Percentiles rank a stretch among this genome's conserved stretches.
phyloP scores from a whole-genome alignment of 1,140 invertebrate species.

The Drosophila sp. region DNA sequence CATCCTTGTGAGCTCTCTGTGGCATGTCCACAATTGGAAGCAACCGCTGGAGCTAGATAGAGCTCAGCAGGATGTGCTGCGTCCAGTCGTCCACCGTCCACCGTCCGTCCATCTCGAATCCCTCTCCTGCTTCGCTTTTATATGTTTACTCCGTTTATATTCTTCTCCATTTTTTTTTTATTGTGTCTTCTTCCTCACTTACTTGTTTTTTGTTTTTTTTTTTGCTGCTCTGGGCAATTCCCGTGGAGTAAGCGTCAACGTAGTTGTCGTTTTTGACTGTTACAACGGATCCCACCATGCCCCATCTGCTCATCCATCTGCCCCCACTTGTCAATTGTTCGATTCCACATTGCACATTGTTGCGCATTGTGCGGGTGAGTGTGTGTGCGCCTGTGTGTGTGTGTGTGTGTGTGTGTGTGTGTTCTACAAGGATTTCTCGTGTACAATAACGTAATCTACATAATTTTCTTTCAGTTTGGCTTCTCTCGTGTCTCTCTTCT shows the following conservation, averaged over 20 bases:
- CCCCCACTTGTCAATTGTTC: slow-evolving; percentile 68
- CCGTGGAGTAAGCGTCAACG: slow-evolving; percentile 71
- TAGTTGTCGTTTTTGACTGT: slow-evolving; percentile 75
- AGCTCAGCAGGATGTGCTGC: slow-evolving; percentile 27
- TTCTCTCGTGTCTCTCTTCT: slow-evolving; percentile 65
- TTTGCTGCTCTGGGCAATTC: slow-evolving; percentile 47
- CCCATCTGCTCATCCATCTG: slow-evolving; percentile 14
- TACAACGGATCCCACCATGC: slow-evolving; percentile 46
- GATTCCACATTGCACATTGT: slow-evolving; percentile 74
- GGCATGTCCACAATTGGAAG: slow-evolving; percentile 77
- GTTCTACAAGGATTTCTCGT: slow-evolving; percentile 66
- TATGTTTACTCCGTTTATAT: slow-evolving; percentile 56
- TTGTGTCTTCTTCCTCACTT: not conserved
- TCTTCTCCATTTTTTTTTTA: slow-evolving; percentile 10
- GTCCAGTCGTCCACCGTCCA: not conserved
- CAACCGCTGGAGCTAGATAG: slow-evolving; percentile 44
- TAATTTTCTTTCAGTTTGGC: slow-evolving; percentile 77
- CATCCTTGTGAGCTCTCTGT: slow-evolving; percentile 75
- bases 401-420: slow-evolving; percentile 35
- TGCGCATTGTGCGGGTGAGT: slow-evolving; percentile 49
- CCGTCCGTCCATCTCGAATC: slow-evolving; percentile 40
- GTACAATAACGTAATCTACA: slow-evolving; percentile 81
- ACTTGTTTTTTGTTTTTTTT: slow-evolving; percentile 13
- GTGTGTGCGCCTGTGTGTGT: slow-evolving; percentile 17
- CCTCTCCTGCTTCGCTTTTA: slow-evolving; percentile 57